These are phyloP conservation scores for Pangasius krempfi DNA, from an alignment of 2,797 vertebrate species.

Conservation along the genomic window DNA sequence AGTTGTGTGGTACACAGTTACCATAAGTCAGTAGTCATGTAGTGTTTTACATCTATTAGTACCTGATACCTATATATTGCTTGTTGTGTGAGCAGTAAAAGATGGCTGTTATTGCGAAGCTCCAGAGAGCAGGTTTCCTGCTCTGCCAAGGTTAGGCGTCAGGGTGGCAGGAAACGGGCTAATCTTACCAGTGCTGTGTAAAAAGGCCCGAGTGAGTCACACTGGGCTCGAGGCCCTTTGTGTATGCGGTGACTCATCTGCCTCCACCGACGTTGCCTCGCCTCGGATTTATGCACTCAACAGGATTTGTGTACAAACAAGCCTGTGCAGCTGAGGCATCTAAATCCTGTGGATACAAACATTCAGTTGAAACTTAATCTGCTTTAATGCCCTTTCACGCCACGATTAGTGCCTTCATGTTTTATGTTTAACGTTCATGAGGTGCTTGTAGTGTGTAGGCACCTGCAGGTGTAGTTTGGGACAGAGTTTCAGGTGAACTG, in stretches of 20 bases:
- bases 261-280: conserved; percentile 13
- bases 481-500: background rate
- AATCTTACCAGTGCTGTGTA: conserved; percentile 53
- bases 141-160: conserved; percentile 21
- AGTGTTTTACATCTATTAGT: background rate
- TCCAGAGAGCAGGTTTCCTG: conserved; percentile 45
- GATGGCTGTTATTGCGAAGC: background rate
- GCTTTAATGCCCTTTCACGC: conserved; percentile 30
- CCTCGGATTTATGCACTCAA: conserved; percentile 33
- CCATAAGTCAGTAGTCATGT: background rate
- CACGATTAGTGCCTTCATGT: conserved; percentile 26
- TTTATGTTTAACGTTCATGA: conserved; percentile 19
- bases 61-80: background rate
- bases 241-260: conserved; percentile 54
- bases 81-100: background rate
- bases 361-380: conserved; percentile 34
- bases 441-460: conserved; percentile 1
- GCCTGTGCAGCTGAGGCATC: conserved; percentile 28
- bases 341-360: conserved; percentile 23
- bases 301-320: conserved; percentile 55
- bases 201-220: conserved; percentile 59
- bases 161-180: conserved; percentile 55
- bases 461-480: conserved; percentile 11
- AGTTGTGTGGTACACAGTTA: background rate
- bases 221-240: conserved; percentile 39